Conservation (phyloP, 2,888 invertebrate genomes). For the Tenthredo scrophulariae region DNA sequence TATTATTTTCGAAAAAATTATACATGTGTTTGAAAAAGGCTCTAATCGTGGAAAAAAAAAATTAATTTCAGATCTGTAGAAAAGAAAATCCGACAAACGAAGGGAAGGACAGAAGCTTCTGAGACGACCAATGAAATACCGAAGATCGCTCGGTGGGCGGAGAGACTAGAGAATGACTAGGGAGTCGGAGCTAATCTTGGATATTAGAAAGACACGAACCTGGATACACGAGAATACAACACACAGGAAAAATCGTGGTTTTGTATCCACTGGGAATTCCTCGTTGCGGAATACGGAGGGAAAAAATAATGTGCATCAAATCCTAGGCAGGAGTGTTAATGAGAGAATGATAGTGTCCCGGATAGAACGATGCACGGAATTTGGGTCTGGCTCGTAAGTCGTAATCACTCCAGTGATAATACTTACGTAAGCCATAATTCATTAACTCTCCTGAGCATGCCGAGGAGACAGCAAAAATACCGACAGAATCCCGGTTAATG, state of each 20-base stretch:
- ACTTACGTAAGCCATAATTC: neutral
- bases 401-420: neutral
- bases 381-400: neutral
- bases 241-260: neutral
- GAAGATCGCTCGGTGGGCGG: constrained; percentile 59
- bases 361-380: neutral
- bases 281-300: neutral
- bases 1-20: neutral
- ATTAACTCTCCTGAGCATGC: neutral
- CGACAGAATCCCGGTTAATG: neutral
- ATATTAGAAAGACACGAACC: constrained; percentile 62
- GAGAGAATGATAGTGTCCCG: neutral
- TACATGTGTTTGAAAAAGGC: too few relatives aligned
- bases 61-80: neutral
- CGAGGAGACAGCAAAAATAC: neutral
- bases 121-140: constrained; percentile 68
- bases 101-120: constrained; percentile 52
- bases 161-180: constrained; percentile 56
- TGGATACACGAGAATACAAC: neutral
- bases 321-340: neutral
- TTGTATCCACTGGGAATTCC: neutral
- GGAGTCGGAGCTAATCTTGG: constrained; percentile 67
- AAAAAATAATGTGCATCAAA: neutral
- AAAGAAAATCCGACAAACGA: constrained; percentile 68
- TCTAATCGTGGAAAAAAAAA: neutral